A percentile compares a stretch with the other conserved stretches of the same genome.
These are phyloP conservation scores for Pachyseris speciosa DNA, from an alignment of 64 coral and sea anemone genomes.

Conservation along the genomic window DNA sequence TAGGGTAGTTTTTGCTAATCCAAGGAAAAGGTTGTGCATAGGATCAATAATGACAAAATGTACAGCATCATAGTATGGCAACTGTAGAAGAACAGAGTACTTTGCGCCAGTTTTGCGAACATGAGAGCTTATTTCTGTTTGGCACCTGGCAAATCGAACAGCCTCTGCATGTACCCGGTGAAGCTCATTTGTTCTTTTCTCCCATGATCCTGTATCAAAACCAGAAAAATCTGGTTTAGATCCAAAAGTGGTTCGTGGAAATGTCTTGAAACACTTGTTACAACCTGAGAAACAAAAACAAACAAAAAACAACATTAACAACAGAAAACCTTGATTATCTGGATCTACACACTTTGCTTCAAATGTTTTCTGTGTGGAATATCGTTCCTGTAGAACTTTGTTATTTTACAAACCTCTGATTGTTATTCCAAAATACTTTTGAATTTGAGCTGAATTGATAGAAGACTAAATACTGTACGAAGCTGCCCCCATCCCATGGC, in stretches of 20 bases:
- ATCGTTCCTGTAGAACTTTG: too few species aligned
- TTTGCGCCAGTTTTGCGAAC: slow-evolving; percentile 6
- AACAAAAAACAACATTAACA: not conserved
- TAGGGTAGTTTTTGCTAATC: slow-evolving; percentile 29
- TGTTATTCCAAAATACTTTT: too few species aligned
- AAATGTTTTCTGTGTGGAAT: too few species aligned
- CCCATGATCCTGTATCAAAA: slow-evolving; percentile 39
- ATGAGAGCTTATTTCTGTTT: not conserved
- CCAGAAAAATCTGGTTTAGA: slow-evolving; percentile 44
- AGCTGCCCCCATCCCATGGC: too few species aligned
- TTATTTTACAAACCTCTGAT: too few species aligned
- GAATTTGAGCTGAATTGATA: too few species aligned
- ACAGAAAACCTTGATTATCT: not conserved
- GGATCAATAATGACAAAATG: slow-evolving; percentile 54
- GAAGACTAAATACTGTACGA: too few species aligned
- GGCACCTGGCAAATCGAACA: not conserved
- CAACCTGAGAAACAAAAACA: slow-evolving; percentile 30
- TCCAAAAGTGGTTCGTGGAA: slow-evolving; percentile 43
- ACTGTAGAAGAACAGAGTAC: slow-evolving; percentile 30
- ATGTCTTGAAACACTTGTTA: slow-evolving; percentile 36
- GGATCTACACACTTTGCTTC: too few species aligned
- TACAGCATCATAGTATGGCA: slow-evolving; percentile 64
- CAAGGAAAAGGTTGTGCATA: slow-evolving; percentile 62
- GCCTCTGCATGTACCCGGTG: slow-evolving; percentile 6
- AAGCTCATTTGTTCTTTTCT: not conserved